These are phyloP conservation scores for Yponomeuta malinellus DNA, from an alignment of 2,888 invertebrate species.

Conservation along the genomic window DNA sequence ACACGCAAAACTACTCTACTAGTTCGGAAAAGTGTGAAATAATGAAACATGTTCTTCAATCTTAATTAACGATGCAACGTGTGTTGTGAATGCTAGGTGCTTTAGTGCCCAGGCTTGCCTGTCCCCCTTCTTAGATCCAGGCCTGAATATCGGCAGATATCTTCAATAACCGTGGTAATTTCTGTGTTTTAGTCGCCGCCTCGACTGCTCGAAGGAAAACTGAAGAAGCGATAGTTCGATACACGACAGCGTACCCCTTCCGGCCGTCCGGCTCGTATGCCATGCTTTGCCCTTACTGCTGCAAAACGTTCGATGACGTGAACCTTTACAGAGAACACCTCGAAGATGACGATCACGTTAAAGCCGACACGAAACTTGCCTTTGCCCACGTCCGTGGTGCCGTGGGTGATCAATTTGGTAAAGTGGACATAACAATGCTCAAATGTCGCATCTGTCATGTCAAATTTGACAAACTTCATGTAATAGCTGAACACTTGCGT, in stretches of 20 bases:
- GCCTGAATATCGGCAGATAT: too few relatives aligned
- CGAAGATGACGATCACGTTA: conserved; percentile 30
- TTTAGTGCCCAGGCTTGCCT: too few relatives aligned
- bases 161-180: not conserved
- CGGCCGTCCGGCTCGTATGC: conserved; percentile 35
- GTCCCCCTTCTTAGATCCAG: too few relatives aligned
- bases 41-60: too few relatives aligned
- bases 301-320: conserved; percentile 33
- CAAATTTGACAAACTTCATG: not conserved
- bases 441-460: not conserved
- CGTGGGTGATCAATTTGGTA: conserved; percentile 35
- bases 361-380: conserved; percentile 27
- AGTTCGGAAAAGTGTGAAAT: too few relatives aligned
- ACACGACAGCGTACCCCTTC: conserved; percentile 46
- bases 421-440: conserved; percentile 30
- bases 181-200: conserved; percentile 8
- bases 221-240: conserved; percentile 32
- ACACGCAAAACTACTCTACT: too few relatives aligned
- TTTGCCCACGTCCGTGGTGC: conserved; percentile 27
- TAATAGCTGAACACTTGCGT: not conserved
- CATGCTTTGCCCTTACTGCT: conserved; percentile 43
- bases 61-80: too few relatives aligned
- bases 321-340: conserved; percentile 34
- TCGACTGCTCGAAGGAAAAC: conserved; percentile 37
- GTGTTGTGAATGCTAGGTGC: too few relatives aligned